phyloP scores from a whole-genome alignment of 2,888 invertebrate species.

The Malthinus seriepunctatus region DNA sequence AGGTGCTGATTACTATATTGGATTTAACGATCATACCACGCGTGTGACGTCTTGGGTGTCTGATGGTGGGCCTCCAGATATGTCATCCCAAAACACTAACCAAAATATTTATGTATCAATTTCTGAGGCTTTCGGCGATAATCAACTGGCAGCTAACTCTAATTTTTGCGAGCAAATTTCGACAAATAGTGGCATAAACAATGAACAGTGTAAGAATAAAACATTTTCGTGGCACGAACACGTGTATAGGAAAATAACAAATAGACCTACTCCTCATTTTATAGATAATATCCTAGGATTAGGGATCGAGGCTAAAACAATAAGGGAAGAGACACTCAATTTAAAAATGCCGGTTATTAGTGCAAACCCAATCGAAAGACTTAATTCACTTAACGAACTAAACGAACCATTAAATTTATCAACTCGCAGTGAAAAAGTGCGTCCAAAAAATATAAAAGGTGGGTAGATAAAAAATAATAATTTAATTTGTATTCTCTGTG shows the following conservation, averaged over 20 bases:
- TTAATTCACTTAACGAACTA: slow-evolving; percentile 39
- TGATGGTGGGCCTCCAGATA: slow-evolving; percentile 24
- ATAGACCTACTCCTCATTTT: slow-evolving; percentile 81
- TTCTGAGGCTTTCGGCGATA: slow-evolving; percentile 22
- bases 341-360: slow-evolving; percentile 30
- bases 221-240: slow-evolving; percentile 81
- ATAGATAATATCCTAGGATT: slow-evolving; percentile 89
- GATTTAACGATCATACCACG: slow-evolving; percentile 24
- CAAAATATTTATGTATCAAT: slow-evolving; percentile 22
- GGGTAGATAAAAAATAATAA: slow-evolving; percentile 25
- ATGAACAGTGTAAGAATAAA: slow-evolving; percentile 26
- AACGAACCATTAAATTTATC: slow-evolving; percentile 53
- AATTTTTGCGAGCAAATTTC: slow-evolving; percentile 24
- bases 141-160: slow-evolving; percentile 5
- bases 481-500: slow-evolving; percentile 1
- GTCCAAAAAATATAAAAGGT: slow-evolving; percentile 48
- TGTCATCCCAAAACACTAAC: slow-evolving; percentile 24
- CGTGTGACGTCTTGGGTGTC: slow-evolving; percentile 23
- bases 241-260: slow-evolving; percentile 82
- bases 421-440: slow-evolving; percentile 48
- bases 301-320: slow-evolving; percentile 54
- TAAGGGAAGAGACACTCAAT: slow-evolving; percentile 28
- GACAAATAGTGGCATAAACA: slow-evolving; percentile 23
- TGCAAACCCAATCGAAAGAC: slow-evolving; percentile 35
- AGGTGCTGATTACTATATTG: slow-evolving; percentile 34